Evolutionary conservation across 2,797 vertebrate genomes (phyloP).

Genomic region (Myripristis murdjan): DNA sequence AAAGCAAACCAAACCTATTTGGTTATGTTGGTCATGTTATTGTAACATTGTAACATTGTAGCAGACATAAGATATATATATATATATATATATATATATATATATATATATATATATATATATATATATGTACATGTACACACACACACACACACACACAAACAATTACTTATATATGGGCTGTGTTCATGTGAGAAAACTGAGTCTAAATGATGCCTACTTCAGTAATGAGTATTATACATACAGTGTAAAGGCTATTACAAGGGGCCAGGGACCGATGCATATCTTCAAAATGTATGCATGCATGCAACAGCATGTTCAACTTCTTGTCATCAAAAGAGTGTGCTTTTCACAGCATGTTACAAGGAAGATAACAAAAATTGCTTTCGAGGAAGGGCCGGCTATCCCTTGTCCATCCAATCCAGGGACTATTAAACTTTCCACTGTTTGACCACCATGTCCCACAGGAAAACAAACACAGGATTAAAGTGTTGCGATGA

Average conservation of each 20-base stretch:
- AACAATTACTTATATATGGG: slow-evolving; percentile 49
- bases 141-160: too few relatives aligned
- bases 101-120: too few relatives aligned
- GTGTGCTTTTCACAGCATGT: slow-evolving; percentile 28
- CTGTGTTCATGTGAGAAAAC: slow-evolving; percentile 17
- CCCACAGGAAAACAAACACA: slow-evolving; percentile 77
- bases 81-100: too few relatives aligned
- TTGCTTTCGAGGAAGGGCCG: slow-evolving; percentile 50
- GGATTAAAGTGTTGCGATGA: slow-evolving; percentile 73
- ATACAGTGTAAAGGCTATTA: slow-evolving; percentile 14
- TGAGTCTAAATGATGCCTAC: slow-evolving; percentile 34
- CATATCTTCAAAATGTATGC: slow-evolving; percentile 8
- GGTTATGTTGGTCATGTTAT: slow-evolving; percentile 35
- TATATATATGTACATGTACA: too few relatives aligned
- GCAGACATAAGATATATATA: too few relatives aligned
- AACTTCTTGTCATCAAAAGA: slow-evolving; percentile 47
- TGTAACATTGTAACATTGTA: slow-evolving; percentile 55
- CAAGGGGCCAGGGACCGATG: slow-evolving; percentile 31
- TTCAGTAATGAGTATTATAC: neutral
- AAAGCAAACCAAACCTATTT: slow-evolving; percentile 46
- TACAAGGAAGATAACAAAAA: slow-evolving; percentile 46
- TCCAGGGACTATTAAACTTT: slow-evolving; percentile 64
- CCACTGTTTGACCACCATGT: slow-evolving; percentile 66
- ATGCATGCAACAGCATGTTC: slow-evolving; percentile 51
- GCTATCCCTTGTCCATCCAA: slow-evolving; percentile 27